These are phyloP conservation scores for Channa striata DNA, from an alignment of 2,797 vertebrate species.

Conservation along the genomic window DNA sequence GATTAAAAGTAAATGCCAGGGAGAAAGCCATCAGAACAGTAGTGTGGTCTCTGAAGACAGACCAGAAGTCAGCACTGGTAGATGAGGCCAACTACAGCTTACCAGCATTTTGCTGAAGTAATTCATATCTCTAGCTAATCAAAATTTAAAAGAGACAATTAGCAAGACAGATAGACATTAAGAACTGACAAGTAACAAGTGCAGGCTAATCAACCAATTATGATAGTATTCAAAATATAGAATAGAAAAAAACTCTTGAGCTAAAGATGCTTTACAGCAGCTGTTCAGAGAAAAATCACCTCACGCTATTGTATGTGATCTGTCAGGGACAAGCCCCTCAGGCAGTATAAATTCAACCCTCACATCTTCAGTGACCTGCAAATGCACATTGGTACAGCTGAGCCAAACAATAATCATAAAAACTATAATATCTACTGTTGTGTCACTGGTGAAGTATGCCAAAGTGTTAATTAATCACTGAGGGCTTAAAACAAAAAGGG, in stretches of 20 bases:
- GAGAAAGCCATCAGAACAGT: conserved; percentile 37
- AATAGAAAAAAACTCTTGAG: conserved; percentile 8
- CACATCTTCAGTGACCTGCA: conserved; percentile 1
- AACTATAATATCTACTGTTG: neutral
- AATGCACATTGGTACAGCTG: neutral
- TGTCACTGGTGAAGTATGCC: conserved; percentile 8
- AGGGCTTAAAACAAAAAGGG: conserved; percentile 56
- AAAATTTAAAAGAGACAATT: conserved; percentile 1
- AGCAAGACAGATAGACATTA: neutral
- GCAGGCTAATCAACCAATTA: neutral
- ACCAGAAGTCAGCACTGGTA: conserved; percentile 33
- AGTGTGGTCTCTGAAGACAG: conserved; percentile 31
- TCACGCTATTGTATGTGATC: conserved; percentile 4
- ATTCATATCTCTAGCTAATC: conserved; percentile 36
- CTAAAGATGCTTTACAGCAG: conserved; percentile 3
- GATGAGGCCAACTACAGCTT: conserved; percentile 57
- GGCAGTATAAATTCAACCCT: conserved; percentile 8
- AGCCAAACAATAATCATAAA: conserved; percentile 2
- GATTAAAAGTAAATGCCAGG: conserved; percentile 64
- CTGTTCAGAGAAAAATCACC: neutral
- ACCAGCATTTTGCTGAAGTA: conserved; percentile 14
- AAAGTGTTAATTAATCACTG: conserved; percentile 42
- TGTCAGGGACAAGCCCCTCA: conserved; percentile 2
- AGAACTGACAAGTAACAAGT: neutral
- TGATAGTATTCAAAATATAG: neutral